Conservation (phyloP, 35 echinoderm and acorn worm genomes). For the Anneissia japonica region DNA sequence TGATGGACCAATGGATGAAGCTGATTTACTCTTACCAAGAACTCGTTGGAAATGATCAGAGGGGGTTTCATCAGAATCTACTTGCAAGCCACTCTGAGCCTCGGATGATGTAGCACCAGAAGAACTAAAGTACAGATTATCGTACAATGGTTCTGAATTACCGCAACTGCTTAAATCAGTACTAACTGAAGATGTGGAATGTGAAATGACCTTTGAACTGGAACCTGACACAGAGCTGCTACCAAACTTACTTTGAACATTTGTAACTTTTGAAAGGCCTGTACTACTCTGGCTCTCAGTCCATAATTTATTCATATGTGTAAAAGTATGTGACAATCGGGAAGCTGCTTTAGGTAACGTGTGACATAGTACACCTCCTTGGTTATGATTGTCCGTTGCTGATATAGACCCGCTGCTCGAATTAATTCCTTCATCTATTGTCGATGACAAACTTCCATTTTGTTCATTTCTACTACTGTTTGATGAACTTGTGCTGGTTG, state of each 20-base stretch:
- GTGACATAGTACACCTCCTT: conserved; percentile 26
- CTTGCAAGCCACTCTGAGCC: background rate
- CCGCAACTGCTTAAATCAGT: background rate
- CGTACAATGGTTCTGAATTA: background rate
- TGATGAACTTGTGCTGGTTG: background rate
- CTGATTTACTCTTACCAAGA: background rate
- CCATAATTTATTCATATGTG: conserved; percentile 24
- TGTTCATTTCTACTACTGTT: background rate
- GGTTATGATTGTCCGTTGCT: background rate
- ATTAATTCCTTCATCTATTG: background rate
- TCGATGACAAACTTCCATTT: background rate
- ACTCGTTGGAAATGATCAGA: background rate
- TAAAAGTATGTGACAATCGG: conserved; percentile 50
- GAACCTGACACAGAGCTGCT: background rate
- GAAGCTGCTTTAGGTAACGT: conserved; percentile 77
- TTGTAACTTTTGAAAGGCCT: background rate
- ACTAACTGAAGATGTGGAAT: background rate
- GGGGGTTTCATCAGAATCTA: background rate
- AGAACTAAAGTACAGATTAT: background rate
- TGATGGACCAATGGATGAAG: background rate
- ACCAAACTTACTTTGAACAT: background rate
- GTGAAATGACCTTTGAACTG: background rate
- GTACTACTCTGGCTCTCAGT: conserved; percentile 61
- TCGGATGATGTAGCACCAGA: background rate
- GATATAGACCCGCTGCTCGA: background rate